phyloP scores from a whole-genome alignment of 2,888 invertebrate genomes.

The Unio delphinus region DNA sequence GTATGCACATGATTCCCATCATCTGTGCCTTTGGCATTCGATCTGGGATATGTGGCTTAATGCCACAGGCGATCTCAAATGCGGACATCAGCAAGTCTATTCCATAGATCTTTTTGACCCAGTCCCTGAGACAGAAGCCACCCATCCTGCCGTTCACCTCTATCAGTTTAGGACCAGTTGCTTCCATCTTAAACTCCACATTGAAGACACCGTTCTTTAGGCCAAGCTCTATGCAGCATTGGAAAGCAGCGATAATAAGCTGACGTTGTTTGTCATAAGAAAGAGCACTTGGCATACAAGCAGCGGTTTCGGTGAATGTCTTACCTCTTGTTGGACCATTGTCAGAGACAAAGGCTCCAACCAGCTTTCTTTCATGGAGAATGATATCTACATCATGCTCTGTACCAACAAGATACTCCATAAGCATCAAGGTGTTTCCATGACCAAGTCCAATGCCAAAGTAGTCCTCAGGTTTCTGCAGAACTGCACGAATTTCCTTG shows the following conservation, averaged over 20 bases:
- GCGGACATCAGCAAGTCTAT: conserved; percentile 5
- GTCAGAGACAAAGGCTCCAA: conserved; percentile 52
- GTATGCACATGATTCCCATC: conserved; percentile 3
- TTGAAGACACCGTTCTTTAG: conserved; percentile 8
- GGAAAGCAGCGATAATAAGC: conserved; percentile 25
- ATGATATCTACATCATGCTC: conserved; percentile 55
- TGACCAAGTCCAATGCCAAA: conserved; percentile 48
- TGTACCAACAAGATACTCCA: conserved; percentile 41
- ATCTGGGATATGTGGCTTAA: not conserved
- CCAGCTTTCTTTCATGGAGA: conserved; percentile 40
- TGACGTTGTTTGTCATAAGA: conserved; percentile 36
- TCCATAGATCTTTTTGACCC: conserved; percentile 9
- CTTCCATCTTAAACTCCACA: conserved; percentile 13
- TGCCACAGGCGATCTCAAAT: not conserved
- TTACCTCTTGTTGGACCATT: conserved; percentile 47
- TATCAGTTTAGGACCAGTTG: conserved; percentile 10
- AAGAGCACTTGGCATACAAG: conserved; percentile 41
- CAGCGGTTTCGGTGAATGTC: conserved; percentile 39
- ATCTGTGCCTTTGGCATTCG: conserved; percentile 1
- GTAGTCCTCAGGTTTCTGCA: conserved; percentile 31
- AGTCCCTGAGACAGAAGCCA: conserved; percentile 12
- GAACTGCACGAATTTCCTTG: conserved; percentile 15
- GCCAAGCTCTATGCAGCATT: not conserved
- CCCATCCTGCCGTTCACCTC: conserved; percentile 14
- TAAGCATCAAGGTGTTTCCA: conserved; percentile 43